These are phyloP conservation scores for Graptemys geographica DNA, from an alignment of 2,797 vertebrate genomes.

Conservation along the genomic window DNA sequence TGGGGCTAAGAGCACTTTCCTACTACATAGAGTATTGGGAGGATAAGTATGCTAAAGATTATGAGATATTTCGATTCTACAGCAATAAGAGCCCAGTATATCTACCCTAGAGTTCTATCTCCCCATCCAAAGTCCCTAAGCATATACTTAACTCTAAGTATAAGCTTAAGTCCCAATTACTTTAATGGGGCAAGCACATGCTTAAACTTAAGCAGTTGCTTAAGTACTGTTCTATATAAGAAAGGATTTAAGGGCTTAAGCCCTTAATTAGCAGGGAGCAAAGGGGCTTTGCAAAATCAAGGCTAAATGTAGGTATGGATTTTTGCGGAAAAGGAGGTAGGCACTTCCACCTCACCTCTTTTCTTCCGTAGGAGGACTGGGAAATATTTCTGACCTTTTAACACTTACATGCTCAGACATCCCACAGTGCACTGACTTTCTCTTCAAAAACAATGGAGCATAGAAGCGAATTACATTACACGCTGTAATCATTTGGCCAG, in stretches of 20 bases:
- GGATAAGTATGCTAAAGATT: neutral
- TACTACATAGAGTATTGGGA: neutral
- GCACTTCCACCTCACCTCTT: neutral
- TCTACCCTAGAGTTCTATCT: neutral
- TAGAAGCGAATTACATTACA: neutral
- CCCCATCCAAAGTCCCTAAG: neutral
- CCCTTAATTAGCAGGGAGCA: neutral
- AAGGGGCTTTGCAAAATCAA: constrained; percentile 4
- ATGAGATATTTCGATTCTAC: neutral
- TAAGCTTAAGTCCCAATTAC: neutral
- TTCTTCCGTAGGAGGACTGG: neutral
- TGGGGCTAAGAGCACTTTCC: neutral
- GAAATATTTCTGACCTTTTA: neutral
- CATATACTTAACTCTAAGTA: neutral
- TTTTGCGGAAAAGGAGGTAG: neutral
- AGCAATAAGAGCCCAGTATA: neutral
- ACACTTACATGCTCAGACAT: neutral
- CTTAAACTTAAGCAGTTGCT: neutral
- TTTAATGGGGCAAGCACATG: neutral
- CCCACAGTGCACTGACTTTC: neutral
- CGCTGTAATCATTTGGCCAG: neutral
- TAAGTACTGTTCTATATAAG: neutral
- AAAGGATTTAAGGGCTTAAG: neutral
- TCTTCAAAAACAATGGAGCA: neutral
- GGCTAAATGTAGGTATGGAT: neutral